Base-by-base conservation (phyloP, 1,140 invertebrate genomes). In the Zaprionus ornatus region DNA sequence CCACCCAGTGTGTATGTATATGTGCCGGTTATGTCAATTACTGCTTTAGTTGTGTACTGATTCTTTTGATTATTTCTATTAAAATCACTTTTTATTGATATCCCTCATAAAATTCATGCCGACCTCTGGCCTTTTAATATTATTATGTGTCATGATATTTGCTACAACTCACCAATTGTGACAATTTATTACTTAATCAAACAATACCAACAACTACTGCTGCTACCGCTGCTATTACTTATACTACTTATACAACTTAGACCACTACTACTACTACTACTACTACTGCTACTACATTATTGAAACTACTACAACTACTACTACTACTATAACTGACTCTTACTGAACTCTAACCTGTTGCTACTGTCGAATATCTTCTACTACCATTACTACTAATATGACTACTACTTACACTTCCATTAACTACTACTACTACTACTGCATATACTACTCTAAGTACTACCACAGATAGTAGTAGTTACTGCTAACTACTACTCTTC, bases 131-230 rank as follows among this genome's bases (percentile, higher is more conserved):
- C 23, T 61, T 12, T 57, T 63, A 71, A 69, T 65, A 59, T 65
- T 60, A 62, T 64, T 63, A 40, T 74, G 42, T 74, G 55, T 77
- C 71, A 82, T 77, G 52, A 74, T 82, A 62, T 70, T 82, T 82
- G 73, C 77, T 75, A 74, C 48, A 61, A 82, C 67, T 83, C 62
- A 87, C 80, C 70, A 90, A 45, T 74, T 82, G 71, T 81, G 71
- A 81, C 74, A 79, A 77, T 50, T 74, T 77, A 62, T 62, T 60
- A 69, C 19, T 68, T 67, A 57, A 40, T 65, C 63, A 65, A 64
- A 4, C 17, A 56, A 68, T 37, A 45, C 21, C 56, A 25, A 62
- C 45, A 6, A 69, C 79, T 60, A 77, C 61, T 66, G 64, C 48
- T n/a, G 48, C 61, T 37, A 23, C 66, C 52, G 27, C 48, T 40